Base-by-base conservation (phyloP, 2,113 vertebrate species). In the Chaetodon auriga region DNA sequence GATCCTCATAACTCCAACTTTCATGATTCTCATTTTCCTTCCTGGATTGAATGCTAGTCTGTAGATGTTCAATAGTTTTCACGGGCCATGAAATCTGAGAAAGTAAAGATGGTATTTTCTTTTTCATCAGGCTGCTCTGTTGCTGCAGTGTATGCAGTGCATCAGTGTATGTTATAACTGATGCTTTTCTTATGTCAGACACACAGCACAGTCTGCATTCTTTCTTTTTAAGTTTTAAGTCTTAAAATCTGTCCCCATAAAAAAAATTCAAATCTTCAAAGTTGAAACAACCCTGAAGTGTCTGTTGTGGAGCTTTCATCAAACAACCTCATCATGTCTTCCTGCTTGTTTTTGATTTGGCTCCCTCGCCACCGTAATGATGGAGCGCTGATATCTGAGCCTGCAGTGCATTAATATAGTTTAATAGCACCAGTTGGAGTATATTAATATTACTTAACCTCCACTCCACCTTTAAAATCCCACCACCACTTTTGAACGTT, bases 391-490 rank as follows among this genome's bases (percentile, higher is more conserved):
- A 78, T 82, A 55, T 81, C 25, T 35, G 25, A 72, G 65, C 0
- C 35, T 19, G 14, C 38, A 83, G 71, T 65, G 45, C 65, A 91
- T 89, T 89, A 80, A 88, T 82, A 75, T 43, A 68, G 45, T 90
- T 88, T 82, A 81, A 78, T 51, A 66, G 35, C 25, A 51, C 3
- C 54, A 68, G 65, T 69, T 82, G 51, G 60, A 90, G 84, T 90
- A 87, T 83, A 92, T 93, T 90, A 92, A 93, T 93, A 89, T 87
- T 83, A 78, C 81, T 93, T 92, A 92, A 91, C 86, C 88, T 90
- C 79, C 43, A 38, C 68, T 85, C 85, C 79, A 78, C 70, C 86
- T 72, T 82, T 81, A 60, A 79, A 84, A 81, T 68, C 70, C 73
- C 60, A 46, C 38, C 4, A 63, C 75, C 75, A 80, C 79, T 84